Percentiles rank a stretch among this genome's conserved stretches.
These are phyloP conservation scores for Diuraphis noxia DNA, from an alignment of 1,140 invertebrate genomes.

Conservation along the genomic window DNA sequence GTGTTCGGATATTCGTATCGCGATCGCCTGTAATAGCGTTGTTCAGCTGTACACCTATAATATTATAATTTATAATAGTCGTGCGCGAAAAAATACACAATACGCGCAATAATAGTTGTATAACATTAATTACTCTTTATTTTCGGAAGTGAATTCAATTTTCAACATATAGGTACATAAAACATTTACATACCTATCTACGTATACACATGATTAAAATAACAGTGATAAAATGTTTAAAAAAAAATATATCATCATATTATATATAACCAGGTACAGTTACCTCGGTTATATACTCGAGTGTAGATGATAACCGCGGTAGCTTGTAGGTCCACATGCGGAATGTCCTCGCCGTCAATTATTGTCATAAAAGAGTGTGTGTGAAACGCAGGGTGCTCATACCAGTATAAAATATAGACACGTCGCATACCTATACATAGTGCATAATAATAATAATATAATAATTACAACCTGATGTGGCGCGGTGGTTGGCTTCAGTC, in stretches of 20 bases:
- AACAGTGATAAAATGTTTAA: too few species aligned
- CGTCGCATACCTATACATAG: neutral
- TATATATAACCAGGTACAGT: neutral
- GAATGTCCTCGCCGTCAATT: too few species aligned
- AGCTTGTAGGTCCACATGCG: neutral
- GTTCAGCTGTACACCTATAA: neutral
- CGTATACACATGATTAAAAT: too few species aligned
- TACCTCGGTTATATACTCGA: neutral
- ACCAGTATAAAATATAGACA: too few species aligned
- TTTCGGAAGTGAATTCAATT: neutral
- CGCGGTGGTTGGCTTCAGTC: too few species aligned
- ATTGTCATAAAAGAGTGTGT: neutral
- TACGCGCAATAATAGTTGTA: too few species aligned
- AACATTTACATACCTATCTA: neutral
- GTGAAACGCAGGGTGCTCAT: neutral
- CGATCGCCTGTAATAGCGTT: neutral
- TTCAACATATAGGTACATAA: neutral
- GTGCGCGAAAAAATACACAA: neutral
- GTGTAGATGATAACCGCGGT: too few species aligned
- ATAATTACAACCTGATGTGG: too few species aligned
- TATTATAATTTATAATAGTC: too few species aligned
- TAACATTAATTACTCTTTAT: neutral
- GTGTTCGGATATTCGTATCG: neutral
- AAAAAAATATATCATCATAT: too few species aligned
- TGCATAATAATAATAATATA: neutral